Evolutionary conservation across 1,140 invertebrate species (phyloP), one percentile per base, ranked within the genome.

Genomic region (Megalopta genalis): DNA sequence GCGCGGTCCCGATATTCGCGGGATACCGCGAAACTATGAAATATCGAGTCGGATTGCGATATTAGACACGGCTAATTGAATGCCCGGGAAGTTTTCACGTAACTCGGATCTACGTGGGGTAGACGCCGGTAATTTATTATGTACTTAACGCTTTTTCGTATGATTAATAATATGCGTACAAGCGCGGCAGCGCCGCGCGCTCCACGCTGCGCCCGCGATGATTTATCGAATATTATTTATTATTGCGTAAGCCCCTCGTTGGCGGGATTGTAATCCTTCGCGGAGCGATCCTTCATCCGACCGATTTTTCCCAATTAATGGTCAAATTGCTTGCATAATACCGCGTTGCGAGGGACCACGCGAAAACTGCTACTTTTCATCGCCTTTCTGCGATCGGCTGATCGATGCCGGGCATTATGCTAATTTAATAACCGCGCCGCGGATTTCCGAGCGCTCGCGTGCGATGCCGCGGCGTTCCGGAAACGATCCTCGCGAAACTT

Each of bases 21-120:
- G 46, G 60, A 72, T 72, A 77, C 54, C 66, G 14, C 66, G 65
- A 78, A 78, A 78, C 59, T 71, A 72, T 78, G 76, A 78, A 78
- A 78, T 78, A 78, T 78, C 76, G 76, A 78, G 59, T 78, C 32
- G 76, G 42, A 72, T 72, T 54, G 76, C 76, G 76, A 71, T 78
- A 78, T 71, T 64, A 72, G 76, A 78, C 64, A 78, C 68, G 68
- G 76, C 68, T 78, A 78, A 78, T 78, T 78, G 76, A 78, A 78
- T 78, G 63, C 60, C 76, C 14, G 42, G 59, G 46, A 57, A 78
- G 32, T 78, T 78, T 78, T 64, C 76, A 78, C 76, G 76, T 71
- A 71, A 78, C 76, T 54, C 68, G 76, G 46, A 59, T 78, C 71
- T 18, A 59, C 68, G 32, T 32, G 1, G 32, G 52, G 37, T 32